phyloP scores from a whole-genome alignment of 2,888 invertebrate genomes.

The Drosophila parthenogenetica region DNA sequence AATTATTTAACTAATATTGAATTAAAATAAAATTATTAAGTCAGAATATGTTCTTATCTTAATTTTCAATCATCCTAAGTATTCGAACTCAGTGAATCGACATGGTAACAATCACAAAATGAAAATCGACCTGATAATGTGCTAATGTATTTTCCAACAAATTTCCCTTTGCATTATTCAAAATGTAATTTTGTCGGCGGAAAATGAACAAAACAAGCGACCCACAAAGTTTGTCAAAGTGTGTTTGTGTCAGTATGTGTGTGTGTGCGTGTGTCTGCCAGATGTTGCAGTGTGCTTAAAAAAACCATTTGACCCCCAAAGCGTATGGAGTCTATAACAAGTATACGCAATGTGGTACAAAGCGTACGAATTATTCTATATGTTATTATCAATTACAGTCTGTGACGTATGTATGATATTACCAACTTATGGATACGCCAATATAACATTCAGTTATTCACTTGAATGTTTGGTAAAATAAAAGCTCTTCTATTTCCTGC shows the following conservation, averaged over 20 bases:
- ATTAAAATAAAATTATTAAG: neutral
- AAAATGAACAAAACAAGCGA: conserved; percentile 17
- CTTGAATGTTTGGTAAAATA: conserved; percentile 4
- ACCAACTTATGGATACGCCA: conserved; percentile 13
- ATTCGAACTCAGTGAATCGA: neutral
- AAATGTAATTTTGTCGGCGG: conserved; percentile 11
- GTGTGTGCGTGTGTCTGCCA: conserved; percentile 6
- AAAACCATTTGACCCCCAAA: conserved; percentile 18
- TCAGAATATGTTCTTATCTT: neutral
- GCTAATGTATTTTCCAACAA: neutral
- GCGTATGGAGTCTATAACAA: neutral
- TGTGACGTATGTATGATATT: conserved; percentile 42
- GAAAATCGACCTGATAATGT: conserved; percentile 1
- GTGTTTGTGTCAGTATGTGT: neutral
- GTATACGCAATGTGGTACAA: conserved; percentile 22
- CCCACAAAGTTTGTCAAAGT: conserved; percentile 4
- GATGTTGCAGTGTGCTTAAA: conserved; percentile 19
- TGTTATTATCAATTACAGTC: conserved; percentile 36
- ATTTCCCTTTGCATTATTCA: conserved; percentile 20
- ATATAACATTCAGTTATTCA: conserved; percentile 7
- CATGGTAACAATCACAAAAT: neutral
- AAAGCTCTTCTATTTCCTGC: conserved; percentile 24
- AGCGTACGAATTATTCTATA: neutral
- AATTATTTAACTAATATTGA: too few relatives aligned
- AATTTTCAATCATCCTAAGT: too few relatives aligned